Evolutionary conservation across 2,113 vertebrate genomes (phyloP).

Genomic region (Pterocles burchelli): DNA sequence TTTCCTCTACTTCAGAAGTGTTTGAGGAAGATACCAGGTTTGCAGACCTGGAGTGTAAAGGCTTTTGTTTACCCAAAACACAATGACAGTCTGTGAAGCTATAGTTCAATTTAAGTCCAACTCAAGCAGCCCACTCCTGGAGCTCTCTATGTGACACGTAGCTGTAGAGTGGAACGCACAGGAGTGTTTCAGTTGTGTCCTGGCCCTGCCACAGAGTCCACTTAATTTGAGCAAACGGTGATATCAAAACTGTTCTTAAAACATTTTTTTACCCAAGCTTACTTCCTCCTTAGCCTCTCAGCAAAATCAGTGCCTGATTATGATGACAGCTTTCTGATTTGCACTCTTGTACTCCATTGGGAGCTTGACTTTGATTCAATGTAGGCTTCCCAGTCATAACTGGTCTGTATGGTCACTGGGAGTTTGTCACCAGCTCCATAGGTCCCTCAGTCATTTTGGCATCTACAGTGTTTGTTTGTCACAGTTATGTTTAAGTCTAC

Average conservation of each 20-base stretch:
- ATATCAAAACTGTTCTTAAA: not conserved
- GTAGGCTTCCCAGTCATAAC: not conserved
- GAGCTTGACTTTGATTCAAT: not conserved
- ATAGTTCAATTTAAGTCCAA: not conserved
- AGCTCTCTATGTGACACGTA: not conserved
- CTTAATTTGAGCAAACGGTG: not conserved
- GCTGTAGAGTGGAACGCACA: not conserved
- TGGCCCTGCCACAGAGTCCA: not conserved
- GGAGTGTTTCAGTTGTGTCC: not conserved
- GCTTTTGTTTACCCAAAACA: not conserved
- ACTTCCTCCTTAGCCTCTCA: not conserved
- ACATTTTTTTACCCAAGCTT: not conserved
- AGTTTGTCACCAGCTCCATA: not conserved
- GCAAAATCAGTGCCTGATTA: not conserved
- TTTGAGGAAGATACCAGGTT: not conserved
- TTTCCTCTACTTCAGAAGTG: not conserved
- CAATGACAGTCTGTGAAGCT: not conserved
- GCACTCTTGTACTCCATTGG: not conserved
- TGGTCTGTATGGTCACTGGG: not conserved
- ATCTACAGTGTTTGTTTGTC: not conserved
- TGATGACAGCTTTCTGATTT: not conserved
- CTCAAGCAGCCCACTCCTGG: not conserved
- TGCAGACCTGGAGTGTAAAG: not conserved
- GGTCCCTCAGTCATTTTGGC: not conserved
- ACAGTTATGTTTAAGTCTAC: rapidly evolving